Base-by-base conservation (phyloP, 1,140 invertebrate genomes). In the Drosophila biarmipes region DNA sequence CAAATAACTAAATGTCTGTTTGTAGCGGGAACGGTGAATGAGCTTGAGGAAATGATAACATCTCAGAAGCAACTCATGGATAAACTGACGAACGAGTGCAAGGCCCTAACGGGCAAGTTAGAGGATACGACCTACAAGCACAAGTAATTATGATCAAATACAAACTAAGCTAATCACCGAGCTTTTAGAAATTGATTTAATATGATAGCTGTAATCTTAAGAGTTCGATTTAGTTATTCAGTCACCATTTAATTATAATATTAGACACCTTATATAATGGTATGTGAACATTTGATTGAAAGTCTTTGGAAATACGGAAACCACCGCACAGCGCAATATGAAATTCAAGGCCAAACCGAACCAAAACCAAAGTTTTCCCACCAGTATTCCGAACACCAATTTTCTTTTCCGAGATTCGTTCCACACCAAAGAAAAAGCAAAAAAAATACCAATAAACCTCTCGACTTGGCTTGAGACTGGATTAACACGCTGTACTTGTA, bases 61-160 rank as follows among this genome's bases (percentile, higher is more conserved):
- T 96, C 95, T 93, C 96, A 97, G 94, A 96, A 96, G 94, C 95
- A 94, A 94, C 95, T 97, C 94, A 96, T 97, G 95, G 96, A 96
- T 93, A 96, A 96, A 95, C 94, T 97, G 91, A 96, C 96, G 89
- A 94, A 93, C 87, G 96, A 97, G 94, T 97, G 96, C 94, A 96
- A 96, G 94, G 94, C 94, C 92, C 94, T 97, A 92, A 97, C 96
- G 91, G 94, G 95, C 92, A 96, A 96, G 94, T 95, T 97, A 93
- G 96, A 97, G 94, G 95, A 96, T 92, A 95, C 95, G 92, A 95
- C 95, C 92, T 93, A 94, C 92, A 96, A 95, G 92, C 96, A 96
- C 95, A 97, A 97, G 96, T 97, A 97, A 95, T 90, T 92, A 89
- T 87, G 52, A 54, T 34, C 21, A 55, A 59, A 46, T 42, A 46